Evolutionary conservation across 2,797 vertebrate genomes (phyloP).

Genomic region (Simalia tracyae): DNA sequence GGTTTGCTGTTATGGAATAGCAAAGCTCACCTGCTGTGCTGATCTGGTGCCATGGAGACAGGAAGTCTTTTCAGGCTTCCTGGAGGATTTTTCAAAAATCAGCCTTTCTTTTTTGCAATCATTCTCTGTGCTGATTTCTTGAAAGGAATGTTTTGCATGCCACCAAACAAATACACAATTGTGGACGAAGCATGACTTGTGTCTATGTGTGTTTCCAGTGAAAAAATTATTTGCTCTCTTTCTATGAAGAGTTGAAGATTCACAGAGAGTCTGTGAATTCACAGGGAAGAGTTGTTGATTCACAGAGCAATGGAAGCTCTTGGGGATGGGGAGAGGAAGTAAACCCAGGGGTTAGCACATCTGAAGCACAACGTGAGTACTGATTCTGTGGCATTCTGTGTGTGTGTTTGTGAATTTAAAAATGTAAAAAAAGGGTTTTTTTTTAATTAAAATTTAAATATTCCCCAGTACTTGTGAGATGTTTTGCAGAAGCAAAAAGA

Average conservation of each 20-base stretch:
- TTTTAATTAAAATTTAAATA: no score
- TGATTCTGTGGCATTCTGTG: no score
- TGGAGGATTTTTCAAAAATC: neutral
- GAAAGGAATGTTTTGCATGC: neutral
- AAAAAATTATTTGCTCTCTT: neutral
- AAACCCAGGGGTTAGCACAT: neutral
- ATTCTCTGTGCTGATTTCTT: neutral
- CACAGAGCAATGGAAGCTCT: neutral
- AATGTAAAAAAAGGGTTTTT: no score
- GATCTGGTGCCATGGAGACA: neutral
- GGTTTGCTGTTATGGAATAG: neutral
- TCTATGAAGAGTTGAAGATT: neutral
- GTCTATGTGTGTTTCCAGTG: neutral
- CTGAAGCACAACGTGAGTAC: no score
- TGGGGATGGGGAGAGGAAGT: neutral
- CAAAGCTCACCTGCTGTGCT: neutral
- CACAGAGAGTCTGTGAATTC: neutral
- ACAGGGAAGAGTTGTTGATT: neutral
- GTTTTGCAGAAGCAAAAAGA: no score
- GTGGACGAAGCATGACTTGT: neutral
- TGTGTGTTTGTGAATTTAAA: no score
- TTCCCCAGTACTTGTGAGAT: no score
- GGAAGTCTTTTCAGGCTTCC: neutral
- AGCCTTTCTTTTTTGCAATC: neutral
- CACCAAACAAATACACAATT: neutral